These are phyloP conservation scores for Ganaspis brasiliensis DNA, from an alignment of 2,888 invertebrate species.

Conservation along the genomic window DNA sequence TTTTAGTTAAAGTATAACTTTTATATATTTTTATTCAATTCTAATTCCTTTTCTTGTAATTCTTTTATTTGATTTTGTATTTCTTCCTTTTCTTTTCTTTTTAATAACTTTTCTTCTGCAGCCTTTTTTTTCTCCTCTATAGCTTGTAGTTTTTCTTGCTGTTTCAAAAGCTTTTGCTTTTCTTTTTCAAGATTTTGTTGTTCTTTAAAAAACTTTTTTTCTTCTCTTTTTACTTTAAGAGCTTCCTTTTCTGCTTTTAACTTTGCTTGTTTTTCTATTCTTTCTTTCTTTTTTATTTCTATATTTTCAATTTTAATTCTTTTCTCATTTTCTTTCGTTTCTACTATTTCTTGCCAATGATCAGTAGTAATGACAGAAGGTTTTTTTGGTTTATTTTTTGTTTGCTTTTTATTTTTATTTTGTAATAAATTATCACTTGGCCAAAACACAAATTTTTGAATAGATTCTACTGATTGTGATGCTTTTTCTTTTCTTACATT, in stretches of 20 bases:
- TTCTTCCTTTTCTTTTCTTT: not conserved
- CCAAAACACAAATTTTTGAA: not conserved
- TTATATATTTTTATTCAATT: too few species aligned
- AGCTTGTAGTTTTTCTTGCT: not conserved
- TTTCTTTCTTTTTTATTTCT: slow-evolving; percentile 31
- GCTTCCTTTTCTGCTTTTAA: slow-evolving; percentile 36
- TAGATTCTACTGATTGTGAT: not conserved
- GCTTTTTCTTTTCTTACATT: not conserved
- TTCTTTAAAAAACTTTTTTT: not conserved
- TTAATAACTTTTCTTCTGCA: not conserved
- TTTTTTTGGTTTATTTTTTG: slow-evolving; percentile 7
- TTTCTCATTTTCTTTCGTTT: slow-evolving; percentile 32
- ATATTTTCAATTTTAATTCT: slow-evolving; percentile 3
- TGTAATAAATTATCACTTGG: not conserved
- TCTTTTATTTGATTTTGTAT: too few species aligned
- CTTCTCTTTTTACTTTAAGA: slow-evolving; percentile 23
- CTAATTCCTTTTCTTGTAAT: too few species aligned
- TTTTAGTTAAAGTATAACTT: too few species aligned
- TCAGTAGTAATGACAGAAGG: slow-evolving; percentile 27
- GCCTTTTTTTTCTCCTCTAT: not conserved
- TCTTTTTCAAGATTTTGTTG: not conserved
- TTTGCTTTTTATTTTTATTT: slow-evolving; percentile 3
- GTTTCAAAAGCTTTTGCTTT: not conserved
- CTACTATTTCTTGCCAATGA: slow-evolving; percentile 20
- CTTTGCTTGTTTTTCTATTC: slow-evolving; percentile 43